A percentile compares a stretch with the other conserved stretches of the same genome.
phyloP scores from a whole-genome alignment of 2,888 invertebrate species.

The Latrodectus elegans region DNA sequence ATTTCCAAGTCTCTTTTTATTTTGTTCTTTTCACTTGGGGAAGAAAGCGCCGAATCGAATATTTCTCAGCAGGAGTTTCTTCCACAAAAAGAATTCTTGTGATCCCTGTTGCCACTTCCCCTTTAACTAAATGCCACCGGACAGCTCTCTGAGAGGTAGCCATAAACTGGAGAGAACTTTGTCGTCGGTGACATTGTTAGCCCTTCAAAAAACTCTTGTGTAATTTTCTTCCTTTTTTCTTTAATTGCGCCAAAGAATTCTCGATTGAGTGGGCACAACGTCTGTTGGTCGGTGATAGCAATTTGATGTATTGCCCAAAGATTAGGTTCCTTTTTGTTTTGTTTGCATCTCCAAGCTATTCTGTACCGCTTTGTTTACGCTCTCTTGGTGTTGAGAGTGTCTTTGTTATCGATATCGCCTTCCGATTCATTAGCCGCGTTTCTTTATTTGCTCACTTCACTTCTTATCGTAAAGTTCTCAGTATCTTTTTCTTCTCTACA shows the following conservation, averaged over 20 bases:
- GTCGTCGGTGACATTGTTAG: not conserved
- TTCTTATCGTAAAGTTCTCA: constrained; percentile 41
- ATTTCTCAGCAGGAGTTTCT: too few species aligned
- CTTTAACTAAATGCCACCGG: too few species aligned
- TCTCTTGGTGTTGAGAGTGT: constrained; percentile 54
- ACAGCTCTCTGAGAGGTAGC: not conserved
- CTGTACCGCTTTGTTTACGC: constrained; percentile 62
- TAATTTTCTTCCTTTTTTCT: constrained; percentile 21
- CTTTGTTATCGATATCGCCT: constrained; percentile 64
- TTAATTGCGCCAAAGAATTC: constrained; percentile 61
- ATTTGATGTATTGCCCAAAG: constrained; percentile 61
- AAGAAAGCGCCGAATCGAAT: too few species aligned
- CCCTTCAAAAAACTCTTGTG: not conserved
- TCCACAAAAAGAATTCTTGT: too few species aligned
- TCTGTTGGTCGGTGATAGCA: constrained; percentile 64
- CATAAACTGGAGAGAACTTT: constrained; percentile 15
- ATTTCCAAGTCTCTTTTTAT: too few species aligned
- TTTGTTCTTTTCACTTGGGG: too few species aligned
- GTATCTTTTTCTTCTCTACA: constrained; percentile 25
- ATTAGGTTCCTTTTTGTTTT: constrained; percentile 35
- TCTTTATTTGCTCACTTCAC: constrained; percentile 49
- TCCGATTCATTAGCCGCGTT: constrained; percentile 64
- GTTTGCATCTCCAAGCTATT: not conserved
- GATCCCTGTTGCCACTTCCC: too few species aligned
- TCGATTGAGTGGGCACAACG: constrained; percentile 56